Evolutionary conservation across 2,113 vertebrate genomes (phyloP), one percentile per base, ranked within the genome.

Genomic region (Argyrosomus japonicus): DNA sequence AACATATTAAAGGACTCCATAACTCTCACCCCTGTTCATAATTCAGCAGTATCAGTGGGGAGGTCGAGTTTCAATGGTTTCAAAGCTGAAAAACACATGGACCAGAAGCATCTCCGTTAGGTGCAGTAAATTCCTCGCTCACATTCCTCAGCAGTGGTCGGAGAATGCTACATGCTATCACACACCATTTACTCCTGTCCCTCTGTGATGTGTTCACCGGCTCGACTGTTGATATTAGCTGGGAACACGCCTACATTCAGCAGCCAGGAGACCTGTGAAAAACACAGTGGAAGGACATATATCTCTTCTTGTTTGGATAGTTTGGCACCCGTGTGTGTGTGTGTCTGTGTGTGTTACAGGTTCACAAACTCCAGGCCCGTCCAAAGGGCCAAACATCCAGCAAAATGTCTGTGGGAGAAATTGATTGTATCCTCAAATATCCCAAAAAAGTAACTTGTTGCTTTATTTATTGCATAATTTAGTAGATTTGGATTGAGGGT

Each of bases 81-180:
- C 40, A 77, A 82, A 93, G 91, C 85, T 87, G 82, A 92, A 93
- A 92, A 93, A 87, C 92, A 93, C 88, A 92, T 92, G 93, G 85
- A 71, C 11, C 78, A 79, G 73, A 81, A 90, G 87, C 87, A 43
- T 92, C 88, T 81, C 92, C 85, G 85, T 62, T 90, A 92, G 92
- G 89, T 89, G 92, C 90, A 82, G 85, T 94, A 93, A 93, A 93
- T 89, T 92, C 93, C 88, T 92, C 56, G 32, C 87, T 80, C 85
- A 79, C 92, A 93, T 95, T 95, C 92, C 93, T 86, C 77, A 23
- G 72, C 86, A 74, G 86, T 70, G 36, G 88, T 79, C 13, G 50
- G 86, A 89, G 88, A 90, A 89, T 51, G 87, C 89, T 88, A 88
- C 91, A 88, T 79, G 90, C 91, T 85, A 92, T 86, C 88, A 90